phyloP scores from a whole-genome alignment of 2,888 invertebrate genomes.

The Schizotus pectinicornis region DNA sequence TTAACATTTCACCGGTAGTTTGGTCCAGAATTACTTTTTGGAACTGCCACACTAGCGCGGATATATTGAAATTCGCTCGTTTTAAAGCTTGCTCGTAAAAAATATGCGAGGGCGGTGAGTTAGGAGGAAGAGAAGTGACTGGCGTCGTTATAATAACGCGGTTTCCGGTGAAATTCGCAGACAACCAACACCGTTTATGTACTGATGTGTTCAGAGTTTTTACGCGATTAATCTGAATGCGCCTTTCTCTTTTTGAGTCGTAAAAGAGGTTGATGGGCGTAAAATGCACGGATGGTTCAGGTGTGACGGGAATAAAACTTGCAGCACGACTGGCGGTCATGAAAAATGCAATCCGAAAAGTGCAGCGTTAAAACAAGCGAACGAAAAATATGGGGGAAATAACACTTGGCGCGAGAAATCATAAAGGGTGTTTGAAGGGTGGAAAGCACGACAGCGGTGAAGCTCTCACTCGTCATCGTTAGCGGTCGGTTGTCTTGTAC shows the following conservation, averaged over 20 bases:
- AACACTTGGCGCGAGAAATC: neutral
- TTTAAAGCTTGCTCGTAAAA: constrained; percentile 29
- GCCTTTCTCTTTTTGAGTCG: neutral
- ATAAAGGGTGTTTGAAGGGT: neutral
- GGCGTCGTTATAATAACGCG: too few relatives aligned
- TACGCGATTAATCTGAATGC: too few relatives aligned
- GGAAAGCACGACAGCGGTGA: too few relatives aligned
- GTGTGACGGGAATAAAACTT: constrained; percentile 5
- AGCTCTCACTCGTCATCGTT: too few relatives aligned
- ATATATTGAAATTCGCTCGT: constrained; percentile 33
- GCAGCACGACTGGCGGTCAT: neutral
- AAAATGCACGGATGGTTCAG: constrained; percentile 14
- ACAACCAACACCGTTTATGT: too few relatives aligned
- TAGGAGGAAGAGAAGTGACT: too few relatives aligned
- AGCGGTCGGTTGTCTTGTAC: too few relatives aligned
- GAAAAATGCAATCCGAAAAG: constrained; percentile 1
- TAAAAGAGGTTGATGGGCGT: neutral
- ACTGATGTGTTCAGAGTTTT: too few relatives aligned
- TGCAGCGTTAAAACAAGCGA: neutral
- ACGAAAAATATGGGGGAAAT: neutral
- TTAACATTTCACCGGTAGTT: constrained; percentile 19
- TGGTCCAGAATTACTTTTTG: constrained; percentile 23
- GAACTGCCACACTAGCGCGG: constrained; percentile 23
- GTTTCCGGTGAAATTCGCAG: too few relatives aligned
- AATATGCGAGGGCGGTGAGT: constrained; percentile 8